These are phyloP conservation scores for Prenolepis imparis DNA, from an alignment of 2,888 invertebrate species.

Conservation along the genomic window DNA sequence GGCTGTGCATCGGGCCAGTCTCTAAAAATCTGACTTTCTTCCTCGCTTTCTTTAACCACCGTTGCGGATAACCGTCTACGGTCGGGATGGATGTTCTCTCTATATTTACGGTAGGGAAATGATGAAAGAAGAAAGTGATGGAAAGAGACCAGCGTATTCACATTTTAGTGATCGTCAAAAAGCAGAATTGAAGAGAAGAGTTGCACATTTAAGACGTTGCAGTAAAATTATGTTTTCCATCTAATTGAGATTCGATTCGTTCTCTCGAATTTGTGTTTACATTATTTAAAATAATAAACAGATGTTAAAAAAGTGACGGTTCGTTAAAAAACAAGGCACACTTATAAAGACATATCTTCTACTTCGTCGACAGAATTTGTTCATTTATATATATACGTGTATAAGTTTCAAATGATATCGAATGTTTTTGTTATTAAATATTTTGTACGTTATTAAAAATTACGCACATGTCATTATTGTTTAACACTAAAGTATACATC, in stretches of 20 bases:
- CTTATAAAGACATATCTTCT: background rate
- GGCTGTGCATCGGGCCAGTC: conserved; percentile 68
- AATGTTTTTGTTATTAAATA: background rate
- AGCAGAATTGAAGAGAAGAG: conserved; percentile 1
- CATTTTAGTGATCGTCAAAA: conserved; percentile 24
- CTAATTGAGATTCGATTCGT: background rate
- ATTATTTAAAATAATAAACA: background rate
- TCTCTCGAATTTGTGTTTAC: background rate
- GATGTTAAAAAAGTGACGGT: background rate
- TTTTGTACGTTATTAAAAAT: background rate
- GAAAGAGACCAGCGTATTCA: conserved; percentile 30
- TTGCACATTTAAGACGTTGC: conserved; percentile 17
- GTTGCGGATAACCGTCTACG: conserved; percentile 67
- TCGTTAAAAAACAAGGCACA: background rate
- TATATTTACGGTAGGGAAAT: conserved; percentile 46
- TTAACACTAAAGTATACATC: background rate
- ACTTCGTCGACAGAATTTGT: background rate
- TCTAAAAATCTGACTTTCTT: conserved; percentile 68
- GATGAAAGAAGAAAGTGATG: conserved; percentile 46
- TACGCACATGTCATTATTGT: background rate
- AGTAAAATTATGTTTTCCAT: background rate
- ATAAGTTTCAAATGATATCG: background rate
- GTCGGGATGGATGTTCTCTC: conserved; percentile 63
- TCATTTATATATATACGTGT: background rate
- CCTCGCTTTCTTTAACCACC: conserved; percentile 62